Conservation (phyloP, 2,888 invertebrate genomes). For the Cabera pusaria region DNA sequence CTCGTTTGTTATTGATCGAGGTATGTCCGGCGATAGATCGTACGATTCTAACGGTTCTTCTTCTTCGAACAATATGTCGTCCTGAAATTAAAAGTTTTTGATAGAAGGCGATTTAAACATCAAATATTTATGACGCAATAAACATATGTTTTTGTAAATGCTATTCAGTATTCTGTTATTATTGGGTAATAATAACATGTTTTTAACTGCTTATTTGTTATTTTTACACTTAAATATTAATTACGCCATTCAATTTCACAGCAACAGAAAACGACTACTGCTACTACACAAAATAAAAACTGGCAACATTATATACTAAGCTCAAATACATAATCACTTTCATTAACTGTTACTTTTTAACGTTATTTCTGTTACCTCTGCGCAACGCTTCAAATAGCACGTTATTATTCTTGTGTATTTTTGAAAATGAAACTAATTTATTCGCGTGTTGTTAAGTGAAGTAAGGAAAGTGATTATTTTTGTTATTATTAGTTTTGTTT, state of each 20-base stretch:
- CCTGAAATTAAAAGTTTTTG: too few species aligned
- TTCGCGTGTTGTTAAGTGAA: slow-evolving; percentile 25
- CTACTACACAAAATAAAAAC: slow-evolving; percentile 7
- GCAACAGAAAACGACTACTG: slow-evolving; percentile 7
- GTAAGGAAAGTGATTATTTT: slow-evolving; percentile 68
- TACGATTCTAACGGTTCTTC: slow-evolving; percentile 61
- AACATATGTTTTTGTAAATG: too few species aligned
- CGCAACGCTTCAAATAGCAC: slow-evolving; percentile 16
- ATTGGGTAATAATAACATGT: too few species aligned
- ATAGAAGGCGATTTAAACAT: too few species aligned
- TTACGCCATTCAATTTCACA: too few species aligned
- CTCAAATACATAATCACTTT: slow-evolving; percentile 56
- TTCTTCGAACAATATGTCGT: slow-evolving; percentile 70
- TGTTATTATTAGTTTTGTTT: too few species aligned
- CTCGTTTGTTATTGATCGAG: slow-evolving; percentile 27
- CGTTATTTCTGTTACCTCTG: slow-evolving; percentile 10
- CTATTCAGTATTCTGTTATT: too few species aligned
- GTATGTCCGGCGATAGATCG: slow-evolving; percentile 36
- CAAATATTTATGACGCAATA: too few species aligned
- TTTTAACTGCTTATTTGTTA: too few species aligned
- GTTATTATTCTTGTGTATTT: slow-evolving; percentile 26
- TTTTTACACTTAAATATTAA: too few species aligned
- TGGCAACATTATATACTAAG: slow-evolving; percentile 28
- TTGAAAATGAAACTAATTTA: slow-evolving; percentile 70
- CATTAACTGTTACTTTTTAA: slow-evolving; percentile 35